These are phyloP conservation scores for Melitaea cinxia DNA, from an alignment of 1,140 invertebrate species.

Conservation along the genomic window DNA sequence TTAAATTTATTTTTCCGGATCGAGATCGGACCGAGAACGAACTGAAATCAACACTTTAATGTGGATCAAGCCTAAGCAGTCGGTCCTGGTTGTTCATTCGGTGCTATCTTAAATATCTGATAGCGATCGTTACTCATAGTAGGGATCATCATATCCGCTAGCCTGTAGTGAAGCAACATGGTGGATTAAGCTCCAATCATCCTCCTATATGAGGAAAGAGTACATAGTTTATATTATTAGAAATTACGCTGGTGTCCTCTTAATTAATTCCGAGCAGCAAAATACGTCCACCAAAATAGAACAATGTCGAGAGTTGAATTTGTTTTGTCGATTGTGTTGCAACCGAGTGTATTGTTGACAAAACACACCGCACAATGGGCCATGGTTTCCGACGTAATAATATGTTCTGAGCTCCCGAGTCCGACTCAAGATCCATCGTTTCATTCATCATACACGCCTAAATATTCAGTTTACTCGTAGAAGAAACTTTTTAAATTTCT, in stretches of 20 bases:
- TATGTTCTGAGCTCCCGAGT: constrained; percentile 18
- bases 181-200: no score
- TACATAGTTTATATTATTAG: background rate
- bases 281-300: constrained; percentile 11
- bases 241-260: background rate
- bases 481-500: constrained; percentile 30
- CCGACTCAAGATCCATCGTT: constrained; percentile 27
- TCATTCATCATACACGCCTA: constrained; percentile 33
- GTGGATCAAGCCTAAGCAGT: no score
- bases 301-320: constrained; percentile 28
- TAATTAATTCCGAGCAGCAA: constrained; percentile 13
- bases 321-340: constrained; percentile 34
- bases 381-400: constrained; percentile 31
- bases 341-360: constrained; percentile 33
- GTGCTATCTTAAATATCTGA: no score
- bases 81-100: no score
- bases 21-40: no score
- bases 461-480: constrained; percentile 23
- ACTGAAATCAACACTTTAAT: no score
- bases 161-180: no score
- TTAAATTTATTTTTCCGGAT: no score
- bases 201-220: no score
- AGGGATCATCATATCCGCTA: no score
- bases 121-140: no score
- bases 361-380: constrained; percentile 35